A percentile compares a stretch with the other conserved stretches of the same genome.
Evolutionary conservation across 2,113 vertebrate genomes (phyloP).

Genomic region (Chaenocephalus aceratus): DNA sequence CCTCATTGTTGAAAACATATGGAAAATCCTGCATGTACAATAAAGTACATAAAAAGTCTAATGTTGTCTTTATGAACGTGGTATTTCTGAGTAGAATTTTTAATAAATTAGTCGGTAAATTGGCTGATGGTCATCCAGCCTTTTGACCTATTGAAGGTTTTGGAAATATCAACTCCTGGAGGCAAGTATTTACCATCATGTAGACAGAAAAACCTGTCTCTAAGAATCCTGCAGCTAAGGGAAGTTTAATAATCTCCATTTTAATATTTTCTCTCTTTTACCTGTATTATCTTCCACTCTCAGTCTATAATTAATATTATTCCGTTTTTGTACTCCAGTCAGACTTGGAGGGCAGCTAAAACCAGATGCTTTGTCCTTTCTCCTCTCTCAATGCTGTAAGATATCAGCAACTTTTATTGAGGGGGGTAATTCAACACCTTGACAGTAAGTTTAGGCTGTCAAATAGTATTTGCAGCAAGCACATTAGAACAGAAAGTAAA

Average conservation of each 20-base stretch:
- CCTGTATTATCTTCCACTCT: slow-evolving; percentile 18
- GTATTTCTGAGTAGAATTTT: neutral
- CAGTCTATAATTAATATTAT: slow-evolving; percentile 38
- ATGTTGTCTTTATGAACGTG: neutral
- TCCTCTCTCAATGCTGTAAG: slow-evolving; percentile 40
- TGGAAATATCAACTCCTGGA: neutral
- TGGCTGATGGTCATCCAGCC: too few relatives aligned
- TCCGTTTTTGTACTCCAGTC: slow-evolving; percentile 47
- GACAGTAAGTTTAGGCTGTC: slow-evolving; percentile 40
- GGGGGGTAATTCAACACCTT: slow-evolving; percentile 47
- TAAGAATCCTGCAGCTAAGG: neutral
- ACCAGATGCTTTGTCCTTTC: slow-evolving; percentile 54
- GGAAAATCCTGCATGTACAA: too few relatives aligned
- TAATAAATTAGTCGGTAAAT: too few relatives aligned
- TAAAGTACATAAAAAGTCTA: neutral
- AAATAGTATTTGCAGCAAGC: slow-evolving; percentile 22
- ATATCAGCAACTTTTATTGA: slow-evolving; percentile 54
- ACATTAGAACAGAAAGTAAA: slow-evolving; percentile 37
- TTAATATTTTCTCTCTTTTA: slow-evolving; percentile 24
- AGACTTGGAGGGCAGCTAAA: neutral
- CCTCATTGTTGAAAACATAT: neutral
- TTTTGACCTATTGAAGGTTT: too few relatives aligned
- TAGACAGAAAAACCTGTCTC: slow-evolving; percentile 6
- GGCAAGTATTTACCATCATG: slow-evolving; percentile 4
- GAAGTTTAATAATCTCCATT: slow-evolving; percentile 28